A percentile compares a stretch with the other conserved stretches of the same genome.
Evolutionary conservation across 2,797 vertebrate species (phyloP).

Genomic region (Eulemur rubriventer): DNA sequence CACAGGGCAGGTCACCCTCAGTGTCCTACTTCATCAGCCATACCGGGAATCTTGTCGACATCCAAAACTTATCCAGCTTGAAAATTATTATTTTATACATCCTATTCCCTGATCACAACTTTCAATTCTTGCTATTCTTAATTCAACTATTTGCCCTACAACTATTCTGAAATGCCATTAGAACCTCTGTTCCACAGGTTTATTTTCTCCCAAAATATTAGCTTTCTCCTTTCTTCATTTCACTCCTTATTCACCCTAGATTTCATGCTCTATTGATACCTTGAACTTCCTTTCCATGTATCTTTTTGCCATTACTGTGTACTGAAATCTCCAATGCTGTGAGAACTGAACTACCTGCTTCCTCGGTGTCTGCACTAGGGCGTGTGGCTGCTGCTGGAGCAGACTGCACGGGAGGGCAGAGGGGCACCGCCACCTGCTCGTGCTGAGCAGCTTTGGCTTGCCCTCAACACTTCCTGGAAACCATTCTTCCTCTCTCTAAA

Average conservation of each 20-base stretch:
- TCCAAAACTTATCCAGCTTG: neutral
- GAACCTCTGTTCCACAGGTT: neutral
- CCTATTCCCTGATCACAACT: neutral
- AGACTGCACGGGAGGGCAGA: neutral
- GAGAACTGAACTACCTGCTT: neutral
- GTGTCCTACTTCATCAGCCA: neutral
- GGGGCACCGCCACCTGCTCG: neutral
- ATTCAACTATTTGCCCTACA: neutral
- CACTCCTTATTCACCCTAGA: neutral
- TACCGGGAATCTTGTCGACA: neutral
- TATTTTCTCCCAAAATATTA: neutral
- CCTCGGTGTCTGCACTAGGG: neutral
- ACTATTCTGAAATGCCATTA: neutral
- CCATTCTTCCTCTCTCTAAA: neutral
- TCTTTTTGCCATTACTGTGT: neutral
- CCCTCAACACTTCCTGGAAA: neutral
- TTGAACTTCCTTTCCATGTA: neutral
- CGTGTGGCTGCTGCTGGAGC: neutral
- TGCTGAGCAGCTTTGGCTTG: fast-evolving
- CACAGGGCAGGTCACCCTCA: neutral
- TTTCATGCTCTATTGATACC: neutral
- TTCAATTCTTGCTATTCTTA: neutral
- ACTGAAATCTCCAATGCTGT: neutral
- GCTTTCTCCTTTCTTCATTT: neutral
- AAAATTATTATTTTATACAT: neutral